Conservation (phyloP, 1,140 invertebrate species). For the Dreissena rostriformis region DNA sequence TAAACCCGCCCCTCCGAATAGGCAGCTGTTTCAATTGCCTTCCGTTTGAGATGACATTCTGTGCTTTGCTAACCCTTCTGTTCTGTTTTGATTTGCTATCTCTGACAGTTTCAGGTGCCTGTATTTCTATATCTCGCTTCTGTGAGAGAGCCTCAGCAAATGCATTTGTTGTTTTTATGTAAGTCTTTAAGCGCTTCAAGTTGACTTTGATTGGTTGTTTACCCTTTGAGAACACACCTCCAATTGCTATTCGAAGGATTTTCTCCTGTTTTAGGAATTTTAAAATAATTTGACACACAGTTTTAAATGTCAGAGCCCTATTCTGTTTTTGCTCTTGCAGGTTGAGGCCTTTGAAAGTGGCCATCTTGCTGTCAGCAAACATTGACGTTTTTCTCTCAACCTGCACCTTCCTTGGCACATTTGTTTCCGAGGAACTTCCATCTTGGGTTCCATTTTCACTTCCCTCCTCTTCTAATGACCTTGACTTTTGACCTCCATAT, state of each 20-base stretch:
- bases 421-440: slow-evolving; percentile 36
- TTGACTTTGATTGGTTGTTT: slow-evolving; percentile 62
- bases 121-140: slow-evolving; percentile 50
- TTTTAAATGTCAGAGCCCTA: slow-evolving; percentile 58
- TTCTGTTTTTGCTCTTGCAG: slow-evolving; percentile 56
- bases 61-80: slow-evolving; percentile 1
- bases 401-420: slow-evolving; percentile 1
- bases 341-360: slow-evolving; percentile 25
- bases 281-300: slow-evolving; percentile 52
- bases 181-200: slow-evolving; percentile 58
- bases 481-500: slow-evolving; percentile 31
- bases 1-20: slow-evolving; percentile 42
- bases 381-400: slow-evolving; percentile 7
- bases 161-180: slow-evolving; percentile 55
- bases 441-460: slow-evolving; percentile 15
- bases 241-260: slow-evolving; percentile 57
- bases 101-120: slow-evolving; percentile 47
- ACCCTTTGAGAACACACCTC: slow-evolving; percentile 36
- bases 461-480: slow-evolving; percentile 48
- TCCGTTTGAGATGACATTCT: slow-evolving; percentile 15
- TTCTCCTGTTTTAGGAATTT: slow-evolving; percentile 61
- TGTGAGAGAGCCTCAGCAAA: slow-evolving; percentile 56
- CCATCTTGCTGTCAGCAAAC: too few relatives aligned
- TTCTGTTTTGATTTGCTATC: neutral
- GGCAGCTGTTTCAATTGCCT: slow-evolving; percentile 13